Percentiles rank a stretch among this genome's conserved stretches.
Conservation (phyloP, 2,888 invertebrate genomes). For the Cheilosia pagana region DNA sequence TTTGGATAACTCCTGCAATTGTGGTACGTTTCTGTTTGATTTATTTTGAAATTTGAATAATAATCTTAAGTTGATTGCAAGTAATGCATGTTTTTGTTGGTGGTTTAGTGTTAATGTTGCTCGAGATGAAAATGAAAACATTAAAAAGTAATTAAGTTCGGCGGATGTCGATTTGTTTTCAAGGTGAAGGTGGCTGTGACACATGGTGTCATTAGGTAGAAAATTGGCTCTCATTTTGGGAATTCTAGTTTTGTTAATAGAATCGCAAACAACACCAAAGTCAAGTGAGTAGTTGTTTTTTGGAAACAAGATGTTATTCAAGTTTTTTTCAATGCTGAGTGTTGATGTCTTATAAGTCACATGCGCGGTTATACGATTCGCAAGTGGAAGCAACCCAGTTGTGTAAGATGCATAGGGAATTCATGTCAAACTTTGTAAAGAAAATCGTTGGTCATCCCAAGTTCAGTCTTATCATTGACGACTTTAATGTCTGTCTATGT, state of each 20-base stretch:
- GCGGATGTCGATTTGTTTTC: slow-evolving; percentile 28
- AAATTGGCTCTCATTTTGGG: slow-evolving; percentile 3
- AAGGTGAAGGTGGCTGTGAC: slow-evolving; percentile 48
- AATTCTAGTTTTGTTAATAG: background rate
- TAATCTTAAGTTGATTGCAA: slow-evolving; percentile 36
- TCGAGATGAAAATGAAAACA: slow-evolving; percentile 32
- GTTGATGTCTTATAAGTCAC: too few relatives aligned
- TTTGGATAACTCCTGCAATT: slow-evolving; percentile 70
- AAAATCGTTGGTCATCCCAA: too few relatives aligned
- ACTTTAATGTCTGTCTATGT: too few relatives aligned
- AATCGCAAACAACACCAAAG: background rate
- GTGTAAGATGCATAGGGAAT: too few relatives aligned
- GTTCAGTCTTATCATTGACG: too few relatives aligned
- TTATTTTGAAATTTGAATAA: slow-evolving; percentile 53
- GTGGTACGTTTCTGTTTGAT: slow-evolving; percentile 66
- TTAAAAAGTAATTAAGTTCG: slow-evolving; percentile 68
- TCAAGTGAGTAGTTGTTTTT: too few relatives aligned
- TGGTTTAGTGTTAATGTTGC: slow-evolving; percentile 10
- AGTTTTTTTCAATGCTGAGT: too few relatives aligned
- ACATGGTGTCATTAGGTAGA: background rate
- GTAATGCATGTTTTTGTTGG: slow-evolving; percentile 3
- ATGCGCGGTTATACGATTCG: too few relatives aligned
- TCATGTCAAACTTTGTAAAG: too few relatives aligned
- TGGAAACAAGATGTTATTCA: too few relatives aligned
- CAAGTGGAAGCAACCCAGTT: too few relatives aligned